Evolutionary conservation across 2,888 invertebrate genomes (phyloP), one percentile per base, ranked within the genome.

Genomic region (Biston betularia): DNA sequence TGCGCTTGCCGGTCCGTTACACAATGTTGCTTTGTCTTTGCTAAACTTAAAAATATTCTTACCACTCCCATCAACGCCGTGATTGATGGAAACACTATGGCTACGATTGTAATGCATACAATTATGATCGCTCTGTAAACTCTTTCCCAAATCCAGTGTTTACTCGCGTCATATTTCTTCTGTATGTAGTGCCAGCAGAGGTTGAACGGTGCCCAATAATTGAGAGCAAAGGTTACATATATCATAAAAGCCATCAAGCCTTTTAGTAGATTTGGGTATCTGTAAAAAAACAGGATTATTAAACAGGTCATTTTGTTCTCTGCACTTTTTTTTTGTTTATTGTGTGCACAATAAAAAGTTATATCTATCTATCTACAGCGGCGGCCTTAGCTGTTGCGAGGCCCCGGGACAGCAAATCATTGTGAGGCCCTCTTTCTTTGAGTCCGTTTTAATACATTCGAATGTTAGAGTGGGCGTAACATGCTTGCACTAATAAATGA

Each of bases 141-240:
- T 15, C 93, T 76, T 70, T 93, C 92, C 91, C 92, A 93, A 0
- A 92, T 64, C 89, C 90, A 91, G 67, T 90, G 83, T 35, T 75
- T 85, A 48, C 81, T 82, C 0, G 84, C 78, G 5, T 86, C 79
- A 49, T 92, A 89, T 58, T 77, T 86, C 74, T 85, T 86, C 0
- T 86, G 79, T 6, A 92, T 72, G 71, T 93, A 93, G 68, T 89
- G 77, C 93, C 93, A 93, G 0, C 90, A 89, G 14, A 93, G 76
- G 71, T 92, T 92, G 77, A 93, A 93, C 0, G 93, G 93, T 0
- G 92, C 92, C 92, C 92, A 93, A 77, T 89, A 93, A 74, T 92
- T 93, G 0, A 93, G 78, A 0, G 91, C 92, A 12, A 90, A 93
- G 0, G 93, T 93, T 12, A 92, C 84, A 69, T 89, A 92, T n/a